Percentiles rank a stretch among this genome's conserved stretches.
These are phyloP conservation scores for Eucidaris tribuloides DNA, from an alignment of 35 echinoderm and acorn worm species.

Conservation along the genomic window DNA sequence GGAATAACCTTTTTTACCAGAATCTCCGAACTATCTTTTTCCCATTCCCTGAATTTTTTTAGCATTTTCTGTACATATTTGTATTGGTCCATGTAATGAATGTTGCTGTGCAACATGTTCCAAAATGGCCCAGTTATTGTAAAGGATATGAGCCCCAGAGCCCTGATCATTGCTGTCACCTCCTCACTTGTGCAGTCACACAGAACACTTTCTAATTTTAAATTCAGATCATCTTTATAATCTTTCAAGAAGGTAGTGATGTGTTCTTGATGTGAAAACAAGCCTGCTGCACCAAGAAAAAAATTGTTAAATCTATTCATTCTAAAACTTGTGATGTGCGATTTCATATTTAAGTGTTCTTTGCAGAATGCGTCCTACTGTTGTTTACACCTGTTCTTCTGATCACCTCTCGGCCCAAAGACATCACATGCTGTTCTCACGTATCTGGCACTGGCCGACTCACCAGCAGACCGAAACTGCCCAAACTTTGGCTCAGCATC, in stretches of 20 bases:
- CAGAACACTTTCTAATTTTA: conserved; percentile 22
- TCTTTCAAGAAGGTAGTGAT: not conserved
- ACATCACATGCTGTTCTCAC: conserved; percentile 41
- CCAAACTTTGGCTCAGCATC: conserved; percentile 24
- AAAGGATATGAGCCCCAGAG: conserved; percentile 7
- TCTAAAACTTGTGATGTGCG: conserved; percentile 19
- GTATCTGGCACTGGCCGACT: not conserved
- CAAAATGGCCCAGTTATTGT: conserved; percentile 24
- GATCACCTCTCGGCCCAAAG: conserved; percentile 34
- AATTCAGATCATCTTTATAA: not conserved
- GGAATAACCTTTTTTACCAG: too few species aligned
- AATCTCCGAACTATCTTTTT: not conserved
- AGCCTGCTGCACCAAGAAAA: conserved; percentile 28
- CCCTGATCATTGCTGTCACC: not conserved
- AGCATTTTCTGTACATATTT: conserved; percentile 33
- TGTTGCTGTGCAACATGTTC: conserved; percentile 9
- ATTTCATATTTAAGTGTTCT: not conserved
- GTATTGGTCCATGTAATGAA: conserved; percentile 39
- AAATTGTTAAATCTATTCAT: conserved; percentile 51
- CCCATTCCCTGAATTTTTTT: not conserved
- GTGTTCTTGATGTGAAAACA: not conserved
- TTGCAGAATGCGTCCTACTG: conserved; percentile 25
- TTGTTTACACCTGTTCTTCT: conserved; percentile 35
- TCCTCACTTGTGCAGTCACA: not conserved
- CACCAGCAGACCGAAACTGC: conserved; percentile 4